Conservation (phyloP, 2,113 vertebrate genomes). For the Serilophus lunatus region DNA sequence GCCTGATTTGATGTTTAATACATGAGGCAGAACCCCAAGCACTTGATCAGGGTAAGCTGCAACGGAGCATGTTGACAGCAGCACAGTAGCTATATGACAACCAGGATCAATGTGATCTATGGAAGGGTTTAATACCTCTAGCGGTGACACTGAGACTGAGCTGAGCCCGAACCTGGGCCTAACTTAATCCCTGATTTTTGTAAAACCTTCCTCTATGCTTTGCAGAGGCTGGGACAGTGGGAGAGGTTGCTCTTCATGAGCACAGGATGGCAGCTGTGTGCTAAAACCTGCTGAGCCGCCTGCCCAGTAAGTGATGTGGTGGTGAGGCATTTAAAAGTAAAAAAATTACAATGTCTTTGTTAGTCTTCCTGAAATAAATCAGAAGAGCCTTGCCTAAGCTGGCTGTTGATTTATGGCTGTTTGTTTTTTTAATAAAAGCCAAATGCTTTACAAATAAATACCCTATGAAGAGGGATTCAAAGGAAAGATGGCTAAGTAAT, state of each 20-base stretch:
- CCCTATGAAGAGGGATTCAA: not conserved
- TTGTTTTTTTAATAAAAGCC: not conserved
- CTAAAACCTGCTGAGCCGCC: not conserved
- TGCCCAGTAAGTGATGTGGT: not conserved
- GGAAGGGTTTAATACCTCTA: not conserved
- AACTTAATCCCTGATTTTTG: not conserved
- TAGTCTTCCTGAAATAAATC: not conserved
- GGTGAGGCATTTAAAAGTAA: not conserved
- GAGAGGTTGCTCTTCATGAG: rapidly evolving
- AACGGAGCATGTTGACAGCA: not conserved
- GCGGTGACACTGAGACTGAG: not conserved
- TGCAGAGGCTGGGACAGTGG: rapidly evolving
- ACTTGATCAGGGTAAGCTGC: not conserved
- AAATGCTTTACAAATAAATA: not conserved
- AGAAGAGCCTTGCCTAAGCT: not conserved
- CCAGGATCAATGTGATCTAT: not conserved
- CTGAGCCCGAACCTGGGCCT: not conserved
- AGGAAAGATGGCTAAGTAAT: not conserved
- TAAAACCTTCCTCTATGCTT: not conserved
- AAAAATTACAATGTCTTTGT: not conserved
- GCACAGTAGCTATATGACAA: not conserved
- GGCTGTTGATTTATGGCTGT: not conserved
- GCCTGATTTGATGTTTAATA: not conserved
- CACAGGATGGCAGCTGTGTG: not conserved
- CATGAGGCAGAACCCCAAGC: not conserved